These are phyloP conservation scores for Guaruba guarouba DNA, from an alignment of 2,113 vertebrate species.

Conservation along the genomic window DNA sequence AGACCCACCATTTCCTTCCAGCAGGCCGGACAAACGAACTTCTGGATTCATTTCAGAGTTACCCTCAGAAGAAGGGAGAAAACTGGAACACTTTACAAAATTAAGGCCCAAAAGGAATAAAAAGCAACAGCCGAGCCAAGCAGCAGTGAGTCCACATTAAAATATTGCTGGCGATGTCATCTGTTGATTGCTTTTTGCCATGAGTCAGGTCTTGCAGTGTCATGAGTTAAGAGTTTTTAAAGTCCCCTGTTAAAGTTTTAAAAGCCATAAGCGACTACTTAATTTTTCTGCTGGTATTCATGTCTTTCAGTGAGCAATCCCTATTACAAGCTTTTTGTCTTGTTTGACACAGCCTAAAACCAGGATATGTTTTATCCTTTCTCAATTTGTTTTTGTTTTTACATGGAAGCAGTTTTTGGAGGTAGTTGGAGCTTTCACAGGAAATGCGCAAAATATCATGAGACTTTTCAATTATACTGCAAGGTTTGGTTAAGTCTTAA, in stretches of 20 bases:
- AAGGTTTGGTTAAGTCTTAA: constrained; percentile 10
- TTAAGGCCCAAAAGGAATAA: constrained; percentile 90
- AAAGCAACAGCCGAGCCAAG: constrained; percentile 87
- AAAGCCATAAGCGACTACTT: background rate
- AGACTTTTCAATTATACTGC: constrained; percentile 1
- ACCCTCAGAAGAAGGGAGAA: constrained; percentile 92
- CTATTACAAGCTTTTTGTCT: background rate
- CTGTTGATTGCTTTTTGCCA: background rate
- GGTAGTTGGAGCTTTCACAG: background rate
- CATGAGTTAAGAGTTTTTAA: background rate
- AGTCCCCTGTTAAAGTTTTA: background rate
- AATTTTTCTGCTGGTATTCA: background rate
- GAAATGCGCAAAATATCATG: background rate
- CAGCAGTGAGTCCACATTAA: constrained; percentile 81
- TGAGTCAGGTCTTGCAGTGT: background rate
- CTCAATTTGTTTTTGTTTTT: background rate
- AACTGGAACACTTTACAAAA: constrained; percentile 96
- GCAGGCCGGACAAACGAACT: constrained; percentile 78
- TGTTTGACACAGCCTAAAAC: background rate
- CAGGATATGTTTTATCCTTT: background rate
- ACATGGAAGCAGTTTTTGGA: background rate
- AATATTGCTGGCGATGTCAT: background rate
- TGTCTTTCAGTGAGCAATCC: background rate
- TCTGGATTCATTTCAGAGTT: constrained; percentile 84
- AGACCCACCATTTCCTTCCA: constrained; percentile 74